These are phyloP conservation scores for Brachycybe producta DNA, from an alignment of 2,888 invertebrate species.

Conservation along the genomic window DNA sequence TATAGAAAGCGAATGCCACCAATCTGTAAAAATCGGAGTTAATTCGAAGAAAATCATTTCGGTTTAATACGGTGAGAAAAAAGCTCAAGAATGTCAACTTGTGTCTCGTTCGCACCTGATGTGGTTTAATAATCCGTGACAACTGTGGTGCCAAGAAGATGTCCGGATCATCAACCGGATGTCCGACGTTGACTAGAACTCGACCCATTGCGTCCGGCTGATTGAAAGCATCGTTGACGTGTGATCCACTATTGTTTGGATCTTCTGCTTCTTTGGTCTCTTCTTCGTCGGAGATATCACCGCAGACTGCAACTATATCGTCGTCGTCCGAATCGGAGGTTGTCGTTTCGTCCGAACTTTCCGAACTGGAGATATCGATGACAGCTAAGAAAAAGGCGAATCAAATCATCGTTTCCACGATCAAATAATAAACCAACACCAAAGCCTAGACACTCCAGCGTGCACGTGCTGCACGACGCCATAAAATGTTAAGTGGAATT, in stretches of 20 bases:
- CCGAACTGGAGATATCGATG: conserved; percentile 3
- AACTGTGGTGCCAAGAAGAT: conserved; percentile 82
- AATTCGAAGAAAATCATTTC: too few relatives aligned
- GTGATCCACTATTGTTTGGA: conserved; percentile 79
- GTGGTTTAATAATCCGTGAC: conserved; percentile 81
- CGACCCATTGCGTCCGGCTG: conserved; percentile 80
- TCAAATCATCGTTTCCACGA: too few relatives aligned
- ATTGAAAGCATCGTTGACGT: conserved; percentile 85
- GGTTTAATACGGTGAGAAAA: conserved; percentile 13
- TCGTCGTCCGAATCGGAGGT: conserved; percentile 17
- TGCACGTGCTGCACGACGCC: too few relatives aligned
- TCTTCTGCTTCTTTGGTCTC: conserved; percentile 73
- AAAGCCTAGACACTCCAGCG: too few relatives aligned
- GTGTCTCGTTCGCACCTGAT: conserved; percentile 61
- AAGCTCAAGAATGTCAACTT: neutral
- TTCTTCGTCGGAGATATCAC: conserved; percentile 60
- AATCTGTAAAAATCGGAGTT: conserved; percentile 52
- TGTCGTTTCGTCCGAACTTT: conserved; percentile 20
- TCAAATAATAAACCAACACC: too few relatives aligned
- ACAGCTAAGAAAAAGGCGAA: neutral
- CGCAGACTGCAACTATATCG: conserved; percentile 71
- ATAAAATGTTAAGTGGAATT: too few relatives aligned
- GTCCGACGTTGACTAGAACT: conserved; percentile 85
- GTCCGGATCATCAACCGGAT: conserved; percentile 77
- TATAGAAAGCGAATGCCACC: conserved; percentile 90